Evolutionary conservation across 1,140 invertebrate species (phyloP).

Genomic region (Hyles euphorbiae): DNA sequence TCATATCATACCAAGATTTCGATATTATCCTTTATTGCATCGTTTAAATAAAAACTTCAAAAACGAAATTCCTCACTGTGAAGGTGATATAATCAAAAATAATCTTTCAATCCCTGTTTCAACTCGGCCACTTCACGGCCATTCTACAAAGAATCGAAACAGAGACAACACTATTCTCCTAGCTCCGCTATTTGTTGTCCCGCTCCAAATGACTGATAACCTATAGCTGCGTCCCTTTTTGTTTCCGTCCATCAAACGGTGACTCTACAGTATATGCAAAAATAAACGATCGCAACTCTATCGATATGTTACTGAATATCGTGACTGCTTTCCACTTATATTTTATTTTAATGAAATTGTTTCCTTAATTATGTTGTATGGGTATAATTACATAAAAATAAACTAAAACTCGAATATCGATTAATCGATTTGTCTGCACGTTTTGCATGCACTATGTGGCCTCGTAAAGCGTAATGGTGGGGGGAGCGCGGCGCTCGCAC

Average conservation of each 20-base stretch:
- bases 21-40: no score
- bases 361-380: neutral
- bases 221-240: slow-evolving; percentile 59
- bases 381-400: neutral
- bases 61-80: neutral
- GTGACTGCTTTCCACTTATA: neutral
- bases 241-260: slow-evolving; percentile 66
- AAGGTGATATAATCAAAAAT: slow-evolving; percentile 13
- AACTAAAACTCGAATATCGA: slow-evolving; percentile 15
- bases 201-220: slow-evolving; percentile 46
- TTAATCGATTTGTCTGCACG: slow-evolving; percentile 42
- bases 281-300: slow-evolving; percentile 19
- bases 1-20: no score
- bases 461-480: slow-evolving; percentile 67
- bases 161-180: slow-evolving; percentile 40
- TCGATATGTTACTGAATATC: neutral
- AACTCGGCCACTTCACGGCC: slow-evolving; percentile 31
- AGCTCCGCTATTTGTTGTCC: slow-evolving; percentile 40
- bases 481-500: slow-evolving; percentile 58
- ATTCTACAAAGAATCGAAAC: slow-evolving; percentile 42
- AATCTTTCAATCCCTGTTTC: slow-evolving; percentile 37
- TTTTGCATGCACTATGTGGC: slow-evolving; percentile 57
- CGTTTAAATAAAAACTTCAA: neutral
- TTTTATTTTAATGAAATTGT: neutral
- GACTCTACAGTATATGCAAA: slow-evolving; percentile 44